phyloP scores from a whole-genome alignment of 2,113 vertebrate genomes.

The Mustela nigripes region DNA sequence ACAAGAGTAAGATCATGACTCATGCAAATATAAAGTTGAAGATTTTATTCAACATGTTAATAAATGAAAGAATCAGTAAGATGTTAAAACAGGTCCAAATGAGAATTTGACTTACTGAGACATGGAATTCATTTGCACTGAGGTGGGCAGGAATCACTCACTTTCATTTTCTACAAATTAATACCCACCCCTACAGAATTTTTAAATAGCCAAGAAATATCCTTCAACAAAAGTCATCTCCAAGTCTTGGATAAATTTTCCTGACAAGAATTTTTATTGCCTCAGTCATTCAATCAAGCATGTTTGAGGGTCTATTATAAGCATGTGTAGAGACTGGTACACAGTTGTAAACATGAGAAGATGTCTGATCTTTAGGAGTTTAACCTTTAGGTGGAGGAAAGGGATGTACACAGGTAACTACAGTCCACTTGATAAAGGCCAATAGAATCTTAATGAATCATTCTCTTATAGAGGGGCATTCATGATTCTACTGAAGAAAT shows the following conservation, averaged over 20 bases:
- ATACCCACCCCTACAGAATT: neutral
- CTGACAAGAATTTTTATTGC: neutral
- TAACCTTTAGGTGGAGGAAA: neutral
- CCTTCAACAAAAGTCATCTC: neutral
- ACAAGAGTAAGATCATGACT: neutral
- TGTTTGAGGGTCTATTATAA: neutral
- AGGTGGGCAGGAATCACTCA: neutral
- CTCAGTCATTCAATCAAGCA: neutral
- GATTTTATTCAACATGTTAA: neutral
- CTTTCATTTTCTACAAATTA: constrained; percentile 12
- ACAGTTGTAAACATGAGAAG: neutral
- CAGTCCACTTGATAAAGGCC: neutral
- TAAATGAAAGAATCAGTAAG: neutral
- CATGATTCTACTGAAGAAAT: neutral
- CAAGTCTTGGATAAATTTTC: neutral
- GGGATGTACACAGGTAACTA: neutral
- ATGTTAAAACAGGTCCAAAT: neutral
- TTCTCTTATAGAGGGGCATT: neutral
- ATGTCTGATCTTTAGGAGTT: neutral
- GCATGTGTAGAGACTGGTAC: neutral
- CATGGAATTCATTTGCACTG: neutral
- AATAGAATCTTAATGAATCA: neutral
- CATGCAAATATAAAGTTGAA: neutral
- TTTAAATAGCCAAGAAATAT: neutral
- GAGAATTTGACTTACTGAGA: neutral